Base-by-base conservation (phyloP, 2,888 invertebrate species). In the Pheosia tremula region DNA sequence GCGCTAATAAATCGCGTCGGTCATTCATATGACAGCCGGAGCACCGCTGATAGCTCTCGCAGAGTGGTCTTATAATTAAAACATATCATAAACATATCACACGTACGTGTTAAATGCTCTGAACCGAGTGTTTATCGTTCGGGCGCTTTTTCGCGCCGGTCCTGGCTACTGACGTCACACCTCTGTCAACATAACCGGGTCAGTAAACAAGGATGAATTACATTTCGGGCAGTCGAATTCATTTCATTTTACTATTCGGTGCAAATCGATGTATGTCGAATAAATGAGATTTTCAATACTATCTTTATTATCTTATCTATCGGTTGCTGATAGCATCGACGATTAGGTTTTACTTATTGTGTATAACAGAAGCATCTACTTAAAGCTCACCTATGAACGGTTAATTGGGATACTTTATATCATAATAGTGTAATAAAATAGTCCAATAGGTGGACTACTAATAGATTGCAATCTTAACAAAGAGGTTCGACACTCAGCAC, bases 161-260 rank as follows among this genome's bases (percentile, higher is more conserved):
- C 81, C 83, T 84, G 80, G 78, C 66, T 77, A 80, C 83, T 90
- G 90, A 90, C 90, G 89, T 90, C 90, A 91, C 85, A 77, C 81
- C 84, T 87, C 83, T 87, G 89, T 90, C 89, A 89, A 89, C 88
- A 87, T 84, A 91, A 91, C 89, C 88, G 87, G 90, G 88, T 89
- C 90, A 90, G 86, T 86, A 87, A 85, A 90, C 85, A 86, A 83
- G 85, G 86, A 87, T 86, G 85, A 87, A 86, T 89, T 87, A 86
- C 84, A 88, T 85, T 88, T 80, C 79, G 81, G 86, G 80, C 81
- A 81, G 74, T 75, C 78, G 73, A 85, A 86, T 83, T 83, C 76
- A 83, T 83, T 81, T 82, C 74, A 82, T 80, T 81, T 79, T 73
- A 77, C 72, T 77, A 78, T 82, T 77, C 71, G 70, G 64, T 64